Evolutionary conservation across 2,797 vertebrate species (phyloP).

Genomic region (Sarcoramphus papa): DNA sequence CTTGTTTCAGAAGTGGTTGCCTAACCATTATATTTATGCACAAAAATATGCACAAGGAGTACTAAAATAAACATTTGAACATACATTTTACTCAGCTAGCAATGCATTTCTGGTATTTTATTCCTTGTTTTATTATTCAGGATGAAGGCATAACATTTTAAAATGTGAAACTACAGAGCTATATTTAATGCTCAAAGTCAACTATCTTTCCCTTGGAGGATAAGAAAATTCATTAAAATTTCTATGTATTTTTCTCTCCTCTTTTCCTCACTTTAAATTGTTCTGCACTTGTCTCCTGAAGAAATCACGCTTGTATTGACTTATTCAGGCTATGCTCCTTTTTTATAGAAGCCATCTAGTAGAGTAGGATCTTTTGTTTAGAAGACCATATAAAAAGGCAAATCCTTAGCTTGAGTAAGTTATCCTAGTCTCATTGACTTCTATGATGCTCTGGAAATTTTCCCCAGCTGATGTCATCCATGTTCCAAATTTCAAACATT

Average conservation of each 20-base stretch:
- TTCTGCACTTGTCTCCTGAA: neutral
- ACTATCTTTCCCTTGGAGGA: neutral
- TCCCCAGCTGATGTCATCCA: neutral
- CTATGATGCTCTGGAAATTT: neutral
- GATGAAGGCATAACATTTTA: neutral
- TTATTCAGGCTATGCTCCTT: neutral
- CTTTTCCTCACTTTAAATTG: neutral
- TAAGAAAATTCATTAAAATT: neutral
- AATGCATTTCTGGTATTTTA: neutral
- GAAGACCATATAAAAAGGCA: neutral
- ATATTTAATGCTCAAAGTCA: neutral
- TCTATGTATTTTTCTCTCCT: neutral
- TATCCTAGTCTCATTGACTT: neutral
- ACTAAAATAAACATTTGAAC: neutral
- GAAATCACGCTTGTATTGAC: neutral
- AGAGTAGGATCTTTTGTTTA: neutral
- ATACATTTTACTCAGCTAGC: neutral
- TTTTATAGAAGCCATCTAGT: neutral
- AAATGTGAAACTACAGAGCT: neutral
- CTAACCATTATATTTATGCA: neutral
- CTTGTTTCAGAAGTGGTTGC: neutral
- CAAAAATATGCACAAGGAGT: neutral
- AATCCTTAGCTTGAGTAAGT: neutral
- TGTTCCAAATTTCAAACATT: neutral
- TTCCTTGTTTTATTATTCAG: neutral